Evolutionary conservation across 2,888 invertebrate species (phyloP).

Genomic region (Miltochrista miniata): DNA sequence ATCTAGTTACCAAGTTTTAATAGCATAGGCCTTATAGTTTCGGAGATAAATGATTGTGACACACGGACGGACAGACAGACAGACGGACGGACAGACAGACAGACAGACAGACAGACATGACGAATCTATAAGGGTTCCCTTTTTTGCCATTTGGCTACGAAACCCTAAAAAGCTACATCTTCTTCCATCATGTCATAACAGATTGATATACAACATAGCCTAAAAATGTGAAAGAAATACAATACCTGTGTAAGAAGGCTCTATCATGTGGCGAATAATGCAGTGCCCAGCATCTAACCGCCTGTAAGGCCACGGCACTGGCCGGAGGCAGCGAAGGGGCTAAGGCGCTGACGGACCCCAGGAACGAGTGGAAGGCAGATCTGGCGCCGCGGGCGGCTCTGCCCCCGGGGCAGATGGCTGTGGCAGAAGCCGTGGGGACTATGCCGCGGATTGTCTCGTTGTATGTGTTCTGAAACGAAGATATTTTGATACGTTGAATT

Average conservation of each 20-base stretch:
- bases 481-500: not conserved
- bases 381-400: conserved; percentile 71
- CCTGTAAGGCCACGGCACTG: conserved; percentile 94
- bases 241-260: conserved; percentile 90
- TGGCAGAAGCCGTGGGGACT: conserved; percentile 57
- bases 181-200: too few species aligned
- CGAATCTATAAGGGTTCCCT: too few species aligned
- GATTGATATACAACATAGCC: too few species aligned
- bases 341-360: conserved; percentile 96
- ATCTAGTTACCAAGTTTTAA: too few species aligned
- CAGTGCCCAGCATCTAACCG: conserved; percentile 96
- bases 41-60: too few species aligned
- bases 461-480: conserved; percentile 36
- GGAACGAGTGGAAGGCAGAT: conserved; percentile 91
- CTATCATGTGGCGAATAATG: conserved; percentile 95
- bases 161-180: too few species aligned
- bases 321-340: conserved; percentile 95
- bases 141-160: too few species aligned
- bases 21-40: too few species aligned
- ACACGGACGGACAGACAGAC: too few species aligned
- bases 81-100: too few species aligned
- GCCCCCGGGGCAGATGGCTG: conserved; percentile 72
- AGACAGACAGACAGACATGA: too few species aligned
- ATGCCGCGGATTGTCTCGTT: conserved; percentile 44
- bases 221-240: too few species aligned